Evolutionary conservation across 2,797 vertebrate species (phyloP), one percentile per base, ranked within the genome.

Genomic region (Manis pentadactyla): DNA sequence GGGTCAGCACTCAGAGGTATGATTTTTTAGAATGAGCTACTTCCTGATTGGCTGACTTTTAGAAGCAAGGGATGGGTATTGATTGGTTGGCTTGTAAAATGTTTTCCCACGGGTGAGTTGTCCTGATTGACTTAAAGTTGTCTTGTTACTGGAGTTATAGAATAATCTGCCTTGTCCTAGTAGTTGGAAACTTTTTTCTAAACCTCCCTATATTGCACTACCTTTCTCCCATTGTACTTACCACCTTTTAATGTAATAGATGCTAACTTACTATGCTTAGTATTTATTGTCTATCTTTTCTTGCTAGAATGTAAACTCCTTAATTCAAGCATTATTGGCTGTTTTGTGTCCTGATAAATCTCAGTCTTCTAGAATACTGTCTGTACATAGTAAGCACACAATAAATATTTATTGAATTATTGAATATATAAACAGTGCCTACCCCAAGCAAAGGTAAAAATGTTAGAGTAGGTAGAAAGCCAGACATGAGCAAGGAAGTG

Each of bases 81-180:
- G 13, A 73, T 74, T 81, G 53, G 46, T 75, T 75, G 66, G 31
- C 34, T 92, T 88, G 17, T 59, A 78, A 74, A 91, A 88, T 10
- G 0, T 34, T 10, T 79, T 95, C 82, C 61, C 7, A 68, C 31
- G 82, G 66, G 37, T 19, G 39, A 88, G 10, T 82, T 82, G 37
- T 87, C n/a, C 42, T 90, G 57, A 92, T 90, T 83, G 59, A 85
- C 15, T 88, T 55, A 83, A 86, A 87, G 39, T 4, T 59, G 34
- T 77, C 23, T 86, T 94, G 19, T 79, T 78, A 39, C 18, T 49
- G 68, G 34, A 91, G 31, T 37, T 57, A 63, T 4, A 73, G 59
- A 88, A 68, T 63, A 66, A 34, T 7, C 49, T 34, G 27, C 31
- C 31, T 92, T 78, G 83, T 92, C 31, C 79, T 34, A 63, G 53